Conservation (phyloP, 2,888 invertebrate genomes). For the Xylota sylvarum region DNA sequence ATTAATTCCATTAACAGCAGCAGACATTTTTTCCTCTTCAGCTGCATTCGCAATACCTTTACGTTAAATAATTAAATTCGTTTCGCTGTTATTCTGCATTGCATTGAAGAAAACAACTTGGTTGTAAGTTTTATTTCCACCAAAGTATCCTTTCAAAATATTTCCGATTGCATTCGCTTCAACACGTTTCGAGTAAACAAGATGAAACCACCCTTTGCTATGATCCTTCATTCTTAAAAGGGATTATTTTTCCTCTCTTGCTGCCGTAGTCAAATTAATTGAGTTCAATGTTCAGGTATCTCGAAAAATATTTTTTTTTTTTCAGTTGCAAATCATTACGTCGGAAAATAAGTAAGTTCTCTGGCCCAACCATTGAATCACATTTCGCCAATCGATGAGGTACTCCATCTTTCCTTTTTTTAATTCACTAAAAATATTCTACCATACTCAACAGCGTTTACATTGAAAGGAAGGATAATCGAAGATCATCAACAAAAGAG, state of each 20-base stretch:
- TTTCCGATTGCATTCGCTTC: constrained; percentile 23
- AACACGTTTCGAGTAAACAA: constrained; percentile 29
- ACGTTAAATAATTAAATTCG: constrained; percentile 45
- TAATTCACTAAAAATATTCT: background rate
- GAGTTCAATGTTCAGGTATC: constrained; percentile 49
- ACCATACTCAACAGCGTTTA: background rate
- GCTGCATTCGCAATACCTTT: background rate
- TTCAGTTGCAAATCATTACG: constrained; percentile 29
- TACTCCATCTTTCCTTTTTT: background rate
- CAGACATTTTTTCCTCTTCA: background rate
- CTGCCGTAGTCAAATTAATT: constrained; percentile 27
- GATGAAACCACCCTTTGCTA: background rate
- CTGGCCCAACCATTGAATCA: background rate
- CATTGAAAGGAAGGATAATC: constrained; percentile 35
- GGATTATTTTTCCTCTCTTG: background rate
- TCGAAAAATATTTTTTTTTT: constrained; percentile 1
- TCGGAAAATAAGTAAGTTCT: constrained; percentile 27
- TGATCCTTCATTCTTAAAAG: background rate
- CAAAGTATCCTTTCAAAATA: constrained; percentile 14
- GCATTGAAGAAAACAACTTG: constrained; percentile 12
- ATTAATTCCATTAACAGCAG: background rate
- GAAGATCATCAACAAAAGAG: constrained; percentile 27
- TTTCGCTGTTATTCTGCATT: constrained; percentile 20
- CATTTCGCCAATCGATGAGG: background rate
- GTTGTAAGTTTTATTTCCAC: background rate